Conservation (phyloP, 2,888 invertebrate species). For the Cryptocheilus praepositus region DNA sequence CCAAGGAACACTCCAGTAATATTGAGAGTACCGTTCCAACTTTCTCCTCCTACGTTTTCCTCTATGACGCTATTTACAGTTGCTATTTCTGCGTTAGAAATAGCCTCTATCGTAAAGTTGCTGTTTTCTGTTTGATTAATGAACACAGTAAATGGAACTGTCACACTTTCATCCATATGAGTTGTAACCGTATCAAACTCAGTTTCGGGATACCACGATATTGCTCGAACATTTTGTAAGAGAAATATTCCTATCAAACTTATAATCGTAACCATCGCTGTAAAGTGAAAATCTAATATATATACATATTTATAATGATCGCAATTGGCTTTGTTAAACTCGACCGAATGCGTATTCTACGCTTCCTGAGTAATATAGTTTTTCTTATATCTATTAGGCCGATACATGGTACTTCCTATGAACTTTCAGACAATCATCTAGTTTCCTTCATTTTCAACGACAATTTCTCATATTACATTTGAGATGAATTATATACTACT, state of each 20-base stretch:
- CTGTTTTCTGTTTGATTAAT: slow-evolving; percentile 47
- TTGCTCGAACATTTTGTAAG: slow-evolving; percentile 26
- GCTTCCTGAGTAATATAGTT: no score
- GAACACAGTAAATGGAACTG: slow-evolving; percentile 73
- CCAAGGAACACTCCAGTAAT: slow-evolving; percentile 77
- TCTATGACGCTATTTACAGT: slow-evolving; percentile 26
- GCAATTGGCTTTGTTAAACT: no score
- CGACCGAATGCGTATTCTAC: no score
- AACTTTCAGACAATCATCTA: no score
- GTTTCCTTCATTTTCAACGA: no score
- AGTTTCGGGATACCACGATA: slow-evolving; percentile 13
- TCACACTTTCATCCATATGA: slow-evolving; percentile 75
- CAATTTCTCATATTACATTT: no score
- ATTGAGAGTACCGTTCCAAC: slow-evolving; percentile 58
- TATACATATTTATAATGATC: no score
- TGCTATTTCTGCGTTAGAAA: slow-evolving; percentile 51
- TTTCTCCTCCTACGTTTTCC: background rate
- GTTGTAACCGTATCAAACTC: slow-evolving; percentile 56
- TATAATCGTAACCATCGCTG: no score
- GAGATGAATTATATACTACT: no score
- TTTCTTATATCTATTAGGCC: no score
- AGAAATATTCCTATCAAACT: slow-evolving; percentile 19
- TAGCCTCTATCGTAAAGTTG: slow-evolving; percentile 43
- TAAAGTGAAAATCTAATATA: no score
- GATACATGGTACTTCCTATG: no score